phyloP scores from a whole-genome alignment of 2,797 vertebrate species.

The Phrynocephalus forsythii region DNA sequence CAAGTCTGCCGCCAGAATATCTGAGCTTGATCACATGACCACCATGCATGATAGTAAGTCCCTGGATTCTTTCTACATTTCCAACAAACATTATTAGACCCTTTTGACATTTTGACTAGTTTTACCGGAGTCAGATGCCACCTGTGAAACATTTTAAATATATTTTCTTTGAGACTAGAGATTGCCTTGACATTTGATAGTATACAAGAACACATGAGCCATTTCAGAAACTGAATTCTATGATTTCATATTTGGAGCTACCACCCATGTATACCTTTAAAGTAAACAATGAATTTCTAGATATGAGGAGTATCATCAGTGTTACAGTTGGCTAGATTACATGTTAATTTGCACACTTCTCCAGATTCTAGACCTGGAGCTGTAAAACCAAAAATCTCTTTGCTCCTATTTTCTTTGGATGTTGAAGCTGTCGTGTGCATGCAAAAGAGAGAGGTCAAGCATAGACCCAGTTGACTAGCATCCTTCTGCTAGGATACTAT shows the following conservation, averaged over 20 bases:
- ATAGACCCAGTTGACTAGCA: conserved; percentile 15
- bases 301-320: neutral
- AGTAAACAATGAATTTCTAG: neutral
- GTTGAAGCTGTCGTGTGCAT: neutral
- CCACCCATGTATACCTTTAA: neutral
- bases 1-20: no score
- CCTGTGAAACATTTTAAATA: no score
- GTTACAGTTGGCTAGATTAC: neutral
- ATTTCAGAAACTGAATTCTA: neutral
- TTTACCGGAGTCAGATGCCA: no score
- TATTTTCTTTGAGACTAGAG: no score
- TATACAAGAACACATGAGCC: neutral
- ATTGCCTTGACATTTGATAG: neutral
- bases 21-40: no score
- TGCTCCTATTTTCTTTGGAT: neutral
- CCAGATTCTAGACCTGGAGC: neutral
- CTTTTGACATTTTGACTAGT: no score
- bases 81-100: no score
- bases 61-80: no score
- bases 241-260: neutral
- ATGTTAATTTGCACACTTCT: neutral
- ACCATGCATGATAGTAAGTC: no score
- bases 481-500: conserved; percentile 29
- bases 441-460: conserved; percentile 14
- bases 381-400: conserved; percentile 19